phyloP scores from a whole-genome alignment of 1,140 invertebrate genomes.

The Laupala kohalensis region DNA sequence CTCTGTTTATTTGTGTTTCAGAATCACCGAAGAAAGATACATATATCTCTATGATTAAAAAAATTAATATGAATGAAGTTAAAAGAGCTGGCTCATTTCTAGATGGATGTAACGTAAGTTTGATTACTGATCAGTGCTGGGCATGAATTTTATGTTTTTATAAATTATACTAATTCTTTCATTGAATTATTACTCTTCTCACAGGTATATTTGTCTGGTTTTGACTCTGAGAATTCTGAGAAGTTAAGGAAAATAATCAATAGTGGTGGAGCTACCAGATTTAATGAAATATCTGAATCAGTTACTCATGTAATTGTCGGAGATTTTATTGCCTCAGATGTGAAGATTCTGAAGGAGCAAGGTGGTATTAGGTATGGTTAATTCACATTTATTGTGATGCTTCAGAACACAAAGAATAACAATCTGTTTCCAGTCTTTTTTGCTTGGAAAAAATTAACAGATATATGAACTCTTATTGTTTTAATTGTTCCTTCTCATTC shows the following conservation, averaged over 20 bases:
- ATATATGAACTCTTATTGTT: no score
- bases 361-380: no score
- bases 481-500: no score
- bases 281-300: constrained; percentile 55
- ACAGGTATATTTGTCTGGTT: constrained; percentile 52
- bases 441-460: no score
- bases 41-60: constrained; percentile 28
- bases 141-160: no score
- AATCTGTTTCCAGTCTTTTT: no score
- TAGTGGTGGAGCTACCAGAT: constrained; percentile 63
- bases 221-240: constrained; percentile 45
- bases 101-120: constrained; percentile 67
- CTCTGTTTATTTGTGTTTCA: not conserved
- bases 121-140: no score
- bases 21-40: constrained; percentile 19
- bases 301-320: constrained; percentile 70
- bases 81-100: constrained; percentile 64
- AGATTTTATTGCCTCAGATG: constrained; percentile 34
- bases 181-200: not conserved
- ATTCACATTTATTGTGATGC: no score
- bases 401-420: no score
- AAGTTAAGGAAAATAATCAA: constrained; percentile 67
- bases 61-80: constrained; percentile 45
- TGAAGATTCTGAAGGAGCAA: constrained; percentile 31
- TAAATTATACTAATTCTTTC: no score